A percentile compares a stretch with the other conserved stretches of the same genome.
Evolutionary conservation across 2,113 vertebrate genomes (phyloP).

Genomic region (Poicephalus gulielmi): DNA sequence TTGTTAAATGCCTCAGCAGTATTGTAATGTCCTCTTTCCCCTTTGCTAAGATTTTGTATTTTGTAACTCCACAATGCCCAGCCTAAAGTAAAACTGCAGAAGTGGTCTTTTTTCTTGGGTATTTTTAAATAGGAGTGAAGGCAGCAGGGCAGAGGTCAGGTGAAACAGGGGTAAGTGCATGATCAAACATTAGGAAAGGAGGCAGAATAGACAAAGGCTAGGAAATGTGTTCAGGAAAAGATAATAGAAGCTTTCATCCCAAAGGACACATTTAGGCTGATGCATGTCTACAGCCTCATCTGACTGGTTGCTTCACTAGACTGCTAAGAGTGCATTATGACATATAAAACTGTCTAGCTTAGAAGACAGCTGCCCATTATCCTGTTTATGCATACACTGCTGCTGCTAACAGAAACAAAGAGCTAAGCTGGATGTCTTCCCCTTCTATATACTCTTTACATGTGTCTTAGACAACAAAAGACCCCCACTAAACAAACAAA

Average conservation of each 20-base stretch:
- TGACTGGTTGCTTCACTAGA: background rate
- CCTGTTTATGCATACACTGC: background rate
- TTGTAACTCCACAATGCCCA: background rate
- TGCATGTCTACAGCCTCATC: rapidly evolving
- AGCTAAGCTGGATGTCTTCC: background rate
- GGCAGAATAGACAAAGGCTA: background rate
- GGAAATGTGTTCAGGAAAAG: background rate
- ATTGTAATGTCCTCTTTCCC: background rate
- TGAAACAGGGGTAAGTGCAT: rapidly evolving
- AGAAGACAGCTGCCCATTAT: background rate
- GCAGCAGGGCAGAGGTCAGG: background rate
- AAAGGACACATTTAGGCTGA: background rate
- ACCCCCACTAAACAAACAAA: background rate
- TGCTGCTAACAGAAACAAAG: background rate
- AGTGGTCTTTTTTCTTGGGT: background rate
- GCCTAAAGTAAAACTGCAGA: background rate
- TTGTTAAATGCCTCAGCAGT: background rate
- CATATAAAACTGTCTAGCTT: background rate
- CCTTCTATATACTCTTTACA: background rate
- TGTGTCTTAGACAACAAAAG: background rate
- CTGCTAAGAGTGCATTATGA: background rate
- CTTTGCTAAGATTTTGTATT: background rate
- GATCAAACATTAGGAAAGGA: background rate
- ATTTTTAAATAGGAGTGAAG: background rate
- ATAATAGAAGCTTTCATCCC: background rate